phyloP scores from a whole-genome alignment of 2,888 invertebrate species.

The Melanostoma scalare region DNA sequence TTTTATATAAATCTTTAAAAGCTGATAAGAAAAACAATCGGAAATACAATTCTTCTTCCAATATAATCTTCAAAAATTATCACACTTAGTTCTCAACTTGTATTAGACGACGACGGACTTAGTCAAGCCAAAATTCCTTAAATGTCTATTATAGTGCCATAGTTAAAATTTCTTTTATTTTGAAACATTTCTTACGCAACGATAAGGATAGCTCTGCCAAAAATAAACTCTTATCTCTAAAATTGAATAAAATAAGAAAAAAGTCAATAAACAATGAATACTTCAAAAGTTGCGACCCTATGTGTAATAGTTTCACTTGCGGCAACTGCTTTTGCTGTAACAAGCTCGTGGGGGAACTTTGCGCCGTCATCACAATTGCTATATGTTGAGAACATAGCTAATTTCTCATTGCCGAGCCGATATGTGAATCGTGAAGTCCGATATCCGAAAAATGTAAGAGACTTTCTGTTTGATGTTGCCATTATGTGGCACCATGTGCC shows the following conservation, averaged over 20 bases:
- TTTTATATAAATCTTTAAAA: constrained; percentile 20
- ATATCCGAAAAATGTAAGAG: constrained; percentile 80
- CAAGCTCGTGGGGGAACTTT: constrained; percentile 80
- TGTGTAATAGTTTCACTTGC: constrained; percentile 61
- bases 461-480: not conserved
- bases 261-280: constrained; percentile 32
- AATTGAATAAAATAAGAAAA: constrained; percentile 10
- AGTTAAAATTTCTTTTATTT: not conserved
- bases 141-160: no score
- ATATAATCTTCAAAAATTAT: constrained; percentile 57
- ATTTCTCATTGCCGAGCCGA: constrained; percentile 78
- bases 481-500: constrained; percentile 38
- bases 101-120: constrained; percentile 74
- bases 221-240: not conserved
- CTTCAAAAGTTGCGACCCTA: constrained; percentile 40
- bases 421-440: constrained; percentile 79
- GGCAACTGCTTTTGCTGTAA: constrained; percentile 77
- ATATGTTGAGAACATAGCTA: constrained; percentile 78
- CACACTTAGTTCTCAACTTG: constrained; percentile 77
- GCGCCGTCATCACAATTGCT: constrained; percentile 79
- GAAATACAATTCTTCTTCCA: constrained; percentile 35
- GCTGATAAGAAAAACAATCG: constrained; percentile 54
- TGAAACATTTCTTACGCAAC: not conserved
- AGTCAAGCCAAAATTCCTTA: constrained; percentile 24
- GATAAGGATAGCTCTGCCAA: constrained; percentile 8